Evolutionary conservation across 1,140 invertebrate genomes (phyloP).

Genomic region (Calycopis cecrops): DNA sequence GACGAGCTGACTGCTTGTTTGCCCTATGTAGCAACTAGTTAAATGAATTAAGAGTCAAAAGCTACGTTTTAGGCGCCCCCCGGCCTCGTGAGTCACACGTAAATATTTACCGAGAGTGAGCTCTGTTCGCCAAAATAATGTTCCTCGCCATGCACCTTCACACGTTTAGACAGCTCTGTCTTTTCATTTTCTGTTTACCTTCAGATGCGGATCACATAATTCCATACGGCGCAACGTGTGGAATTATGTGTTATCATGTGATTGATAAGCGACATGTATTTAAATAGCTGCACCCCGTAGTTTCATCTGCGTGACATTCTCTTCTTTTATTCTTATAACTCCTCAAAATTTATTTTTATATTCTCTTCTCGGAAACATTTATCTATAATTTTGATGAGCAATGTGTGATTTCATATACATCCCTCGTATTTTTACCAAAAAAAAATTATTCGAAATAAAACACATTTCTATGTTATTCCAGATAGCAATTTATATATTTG

Average conservation of each 20-base stretch:
- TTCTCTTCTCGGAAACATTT: no score
- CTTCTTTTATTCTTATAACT: no score
- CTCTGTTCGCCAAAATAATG: slow-evolving; percentile 34
- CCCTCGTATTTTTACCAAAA: no score
- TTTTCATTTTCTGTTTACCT: neutral
- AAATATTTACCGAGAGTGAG: slow-evolving; percentile 42
- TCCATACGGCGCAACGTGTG: neutral
- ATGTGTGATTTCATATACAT: no score
- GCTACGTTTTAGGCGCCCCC: slow-evolving; percentile 28
- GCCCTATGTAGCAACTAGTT: neutral
- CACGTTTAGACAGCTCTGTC: slow-evolving; percentile 18
- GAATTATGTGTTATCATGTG: neutral
- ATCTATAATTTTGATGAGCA: no score
- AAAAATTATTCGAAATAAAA: no score
- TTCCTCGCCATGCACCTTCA: slow-evolving; percentile 26
- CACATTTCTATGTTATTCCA: no score
- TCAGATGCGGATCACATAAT: neutral
- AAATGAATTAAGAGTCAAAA: slow-evolving; percentile 4
- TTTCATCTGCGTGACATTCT: no score
- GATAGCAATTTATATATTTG: no score
- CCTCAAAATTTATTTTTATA: no score
- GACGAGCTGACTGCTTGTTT: no score
- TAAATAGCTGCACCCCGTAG: no score
- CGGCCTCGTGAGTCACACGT: slow-evolving; percentile 34
- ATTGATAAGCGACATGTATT: neutral